A percentile compares a stretch with the other conserved stretches of the same genome.
These are phyloP conservation scores for Drosophila paramelanica DNA, from an alignment of 2,888 invertebrate genomes.

Conservation along the genomic window DNA sequence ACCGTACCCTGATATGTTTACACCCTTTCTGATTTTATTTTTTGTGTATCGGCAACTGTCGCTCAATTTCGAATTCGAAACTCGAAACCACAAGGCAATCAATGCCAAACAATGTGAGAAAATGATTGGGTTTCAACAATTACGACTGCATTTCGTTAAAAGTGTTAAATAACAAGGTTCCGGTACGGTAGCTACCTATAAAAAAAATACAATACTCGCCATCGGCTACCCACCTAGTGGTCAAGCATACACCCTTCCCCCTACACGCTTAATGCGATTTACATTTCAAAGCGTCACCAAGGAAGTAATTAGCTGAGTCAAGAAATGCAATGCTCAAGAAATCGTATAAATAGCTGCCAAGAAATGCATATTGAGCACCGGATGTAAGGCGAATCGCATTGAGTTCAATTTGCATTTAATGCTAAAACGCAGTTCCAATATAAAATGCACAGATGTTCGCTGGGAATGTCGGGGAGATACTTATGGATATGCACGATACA, in stretches of 20 bases:
- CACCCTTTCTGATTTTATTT: constrained; percentile 9
- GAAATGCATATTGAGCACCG: constrained; percentile 45
- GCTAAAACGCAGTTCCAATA: constrained; percentile 1
- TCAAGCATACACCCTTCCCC: constrained; percentile 28
- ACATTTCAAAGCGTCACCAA: constrained; percentile 41
- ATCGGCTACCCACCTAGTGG: constrained; percentile 19
- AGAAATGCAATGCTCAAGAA: constrained; percentile 50
- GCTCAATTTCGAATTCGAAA: constrained; percentile 43
- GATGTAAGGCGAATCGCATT: constrained; percentile 46
- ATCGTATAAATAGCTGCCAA: constrained; percentile 62
- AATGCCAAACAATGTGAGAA: constrained; percentile 46
- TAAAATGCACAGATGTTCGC: constrained; percentile 30
- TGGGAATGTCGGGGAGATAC: constrained; percentile 19
- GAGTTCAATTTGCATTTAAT: constrained; percentile 54
- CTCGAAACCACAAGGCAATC: constrained; percentile 69
- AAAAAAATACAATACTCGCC: not conserved
- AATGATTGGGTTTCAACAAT: constrained; percentile 69
- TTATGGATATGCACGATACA: constrained; percentile 20
- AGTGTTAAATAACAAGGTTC: constrained; percentile 66
- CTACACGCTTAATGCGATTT: constrained; percentile 34
- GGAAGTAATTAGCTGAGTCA: constrained; percentile 60
- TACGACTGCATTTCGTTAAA: constrained; percentile 33
- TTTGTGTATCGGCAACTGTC: constrained; percentile 26
- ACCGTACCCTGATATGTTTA: constrained; percentile 31
- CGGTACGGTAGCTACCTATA: constrained; percentile 36